Evolutionary conservation across 2,113 vertebrate genomes (phyloP), one percentile per base, ranked within the genome.

Genomic region (Oncorhynchus keta): DNA sequence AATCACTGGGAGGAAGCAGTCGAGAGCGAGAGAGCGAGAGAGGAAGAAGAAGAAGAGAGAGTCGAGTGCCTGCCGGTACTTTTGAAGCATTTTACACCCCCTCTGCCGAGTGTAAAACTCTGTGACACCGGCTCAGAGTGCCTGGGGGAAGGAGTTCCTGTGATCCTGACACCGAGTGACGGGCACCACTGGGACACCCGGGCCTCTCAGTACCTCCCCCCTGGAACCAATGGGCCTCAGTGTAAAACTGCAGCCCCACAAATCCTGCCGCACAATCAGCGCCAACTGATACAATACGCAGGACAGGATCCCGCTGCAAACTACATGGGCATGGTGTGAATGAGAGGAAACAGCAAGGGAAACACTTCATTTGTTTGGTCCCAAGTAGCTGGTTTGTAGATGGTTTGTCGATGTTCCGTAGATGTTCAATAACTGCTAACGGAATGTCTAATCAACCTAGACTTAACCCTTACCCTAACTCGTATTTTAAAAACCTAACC

Each of bases 1-100:
- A 90, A 90, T 92, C 83, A 85, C 73, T 78, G 20, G 39, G 79
- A 81, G 78, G 77, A 71, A 83, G 79, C 73, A 70, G 67, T 35
- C 65, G 69, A 66, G 59, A 55, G 62, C 24, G 62, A 66, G 45
- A 49, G 48, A 57, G 45, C 14, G 48, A 35, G 67, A 69, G 16
- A 51, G 57, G 26, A 30, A 64, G 72, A 81, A 79, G 79, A 70
- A 82, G 71, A 77, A 65, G 76, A 72, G 11, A 59, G 49, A 59
- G 48, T 24, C 8, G 26, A 5, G 11, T 30, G 26, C 26, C 26
- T 66, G 22, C 22, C 64, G 5, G 26, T 73, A 74, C 67, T 84
- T 85, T 79, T 79, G 72, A 12, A 79, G 80, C 72, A 48, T 83
- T 89, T 89, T 81, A 86, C 80, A 74, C 68, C 22, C 51, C 84